phyloP scores from a whole-genome alignment of 2,797 vertebrate genomes.

The Hemitrygon akajei region DNA sequence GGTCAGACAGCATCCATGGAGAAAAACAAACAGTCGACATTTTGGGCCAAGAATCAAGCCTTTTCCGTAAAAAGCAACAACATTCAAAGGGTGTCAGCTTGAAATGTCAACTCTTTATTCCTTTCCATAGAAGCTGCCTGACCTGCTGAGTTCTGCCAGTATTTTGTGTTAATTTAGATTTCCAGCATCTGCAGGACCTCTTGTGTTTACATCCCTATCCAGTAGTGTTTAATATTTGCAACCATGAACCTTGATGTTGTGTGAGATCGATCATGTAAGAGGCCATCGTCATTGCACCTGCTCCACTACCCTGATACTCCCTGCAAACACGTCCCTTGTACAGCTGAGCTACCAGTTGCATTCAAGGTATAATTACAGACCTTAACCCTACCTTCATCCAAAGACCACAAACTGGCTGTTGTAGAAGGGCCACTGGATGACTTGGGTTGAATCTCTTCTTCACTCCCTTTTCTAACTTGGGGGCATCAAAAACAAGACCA shows the following conservation, averaged over 20 bases:
- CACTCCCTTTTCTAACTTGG: too few species aligned
- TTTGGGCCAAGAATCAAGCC: too few species aligned
- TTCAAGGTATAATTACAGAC: background rate
- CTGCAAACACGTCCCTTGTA: background rate
- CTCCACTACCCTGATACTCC: background rate
- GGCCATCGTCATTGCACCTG: too few species aligned
- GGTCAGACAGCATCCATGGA: too few species aligned
- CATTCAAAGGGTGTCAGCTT: too few species aligned
- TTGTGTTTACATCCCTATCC: background rate
- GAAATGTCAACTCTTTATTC: too few species aligned
- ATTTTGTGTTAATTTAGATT: too few species aligned
- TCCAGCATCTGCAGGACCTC: too few species aligned
- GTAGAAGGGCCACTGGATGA: background rate
- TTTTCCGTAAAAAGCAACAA: too few species aligned
- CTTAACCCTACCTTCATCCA: background rate
- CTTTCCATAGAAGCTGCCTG: too few species aligned
- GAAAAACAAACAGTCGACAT: too few species aligned
- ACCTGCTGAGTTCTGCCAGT: too few species aligned
- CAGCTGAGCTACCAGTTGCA: background rate
- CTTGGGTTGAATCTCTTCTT: background rate
- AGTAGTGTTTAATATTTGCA: slow-evolving; percentile 33
- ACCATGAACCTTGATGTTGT: background rate
- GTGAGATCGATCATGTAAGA: slow-evolving; percentile 1
- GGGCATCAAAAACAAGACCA: background rate
- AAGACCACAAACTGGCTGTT: background rate